Percentiles rank a stretch among this genome's conserved stretches.
phyloP scores from a whole-genome alignment of 2,797 vertebrate genomes.

The Danio tinwini region DNA sequence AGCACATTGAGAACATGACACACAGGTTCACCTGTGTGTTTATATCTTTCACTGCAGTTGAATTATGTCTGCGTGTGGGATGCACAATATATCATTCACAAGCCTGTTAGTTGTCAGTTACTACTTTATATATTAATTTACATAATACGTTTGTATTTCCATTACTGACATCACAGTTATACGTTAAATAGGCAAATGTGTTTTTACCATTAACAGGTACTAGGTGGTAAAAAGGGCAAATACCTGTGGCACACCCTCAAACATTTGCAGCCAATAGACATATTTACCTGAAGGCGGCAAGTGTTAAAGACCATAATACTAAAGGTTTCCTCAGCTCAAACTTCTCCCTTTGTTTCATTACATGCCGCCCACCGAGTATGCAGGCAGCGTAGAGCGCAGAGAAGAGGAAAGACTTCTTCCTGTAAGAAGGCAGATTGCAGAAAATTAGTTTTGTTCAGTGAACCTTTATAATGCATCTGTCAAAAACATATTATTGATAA shows the following conservation, averaged over 20 bases:
- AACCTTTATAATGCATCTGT: background rate
- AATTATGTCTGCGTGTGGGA: background rate
- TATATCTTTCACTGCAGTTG: background rate
- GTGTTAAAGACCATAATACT: constrained; percentile 96
- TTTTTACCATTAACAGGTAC: background rate
- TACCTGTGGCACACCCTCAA: background rate
- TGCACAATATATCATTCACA: background rate
- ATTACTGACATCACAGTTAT: background rate
- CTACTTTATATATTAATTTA: background rate
- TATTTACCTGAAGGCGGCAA: constrained; percentile 93
- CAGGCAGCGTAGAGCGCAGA: constrained; percentile 95
- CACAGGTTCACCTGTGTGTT: background rate
- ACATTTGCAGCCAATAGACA: background rate
- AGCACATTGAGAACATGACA: background rate
- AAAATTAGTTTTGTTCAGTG: background rate
- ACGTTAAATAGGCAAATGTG: background rate
- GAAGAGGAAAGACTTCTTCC: constrained; percentile 99
- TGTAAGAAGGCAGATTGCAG: constrained; percentile 63
- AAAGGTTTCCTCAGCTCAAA: constrained; percentile 97
- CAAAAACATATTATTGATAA: background rate
- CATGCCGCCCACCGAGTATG: constrained; percentile 94
- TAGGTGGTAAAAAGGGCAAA: background rate
- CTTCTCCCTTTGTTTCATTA: constrained; percentile 98
- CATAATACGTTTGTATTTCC: background rate
- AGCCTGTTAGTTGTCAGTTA: background rate